A percentile compares a stretch with the other conserved stretches of the same genome.
Conservation (phyloP, 2,888 invertebrate genomes). For the Subacronicta megacephala region DNA sequence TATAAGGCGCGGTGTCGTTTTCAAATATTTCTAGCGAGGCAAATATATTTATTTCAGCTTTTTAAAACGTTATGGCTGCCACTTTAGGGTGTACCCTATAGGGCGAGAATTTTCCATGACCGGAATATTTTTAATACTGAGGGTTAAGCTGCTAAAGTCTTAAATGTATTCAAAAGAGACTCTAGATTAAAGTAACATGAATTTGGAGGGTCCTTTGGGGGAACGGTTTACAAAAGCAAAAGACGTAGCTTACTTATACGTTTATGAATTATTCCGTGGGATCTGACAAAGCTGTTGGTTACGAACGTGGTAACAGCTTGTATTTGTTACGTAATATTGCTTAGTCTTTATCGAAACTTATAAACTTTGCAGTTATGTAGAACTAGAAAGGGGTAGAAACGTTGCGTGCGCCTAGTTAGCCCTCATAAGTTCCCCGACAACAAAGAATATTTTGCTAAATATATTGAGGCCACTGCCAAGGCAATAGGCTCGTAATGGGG, state of each 20-base stretch:
- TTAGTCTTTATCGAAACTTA: conserved; percentile 59
- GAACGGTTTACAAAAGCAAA: conserved; percentile 27
- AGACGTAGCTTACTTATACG: conserved; percentile 10
- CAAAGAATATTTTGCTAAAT: conserved; percentile 70
- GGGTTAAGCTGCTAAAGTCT: conserved; percentile 53
- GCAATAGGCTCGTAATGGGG: conserved; percentile 62
- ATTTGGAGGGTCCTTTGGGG: conserved; percentile 20
- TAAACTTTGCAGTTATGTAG: conserved; percentile 65
- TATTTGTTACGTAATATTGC: conserved; percentile 69
- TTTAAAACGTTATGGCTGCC: conserved; percentile 62
- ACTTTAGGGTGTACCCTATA: conserved; percentile 60
- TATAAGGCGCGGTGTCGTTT: conserved; percentile 55
- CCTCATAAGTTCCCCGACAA: conserved; percentile 71
- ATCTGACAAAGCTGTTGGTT: conserved; percentile 22
- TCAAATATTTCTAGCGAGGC: conserved; percentile 56
- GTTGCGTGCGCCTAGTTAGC: conserved; percentile 73
- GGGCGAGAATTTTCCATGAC: conserved; percentile 54
- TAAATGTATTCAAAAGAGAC: conserved; percentile 48
- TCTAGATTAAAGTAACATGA: conserved; percentile 40
- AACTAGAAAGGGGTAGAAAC: conserved; percentile 66
- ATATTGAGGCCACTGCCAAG: conserved; percentile 66
- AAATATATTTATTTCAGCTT: conserved; percentile 66
- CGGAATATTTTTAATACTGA: conserved; percentile 57
- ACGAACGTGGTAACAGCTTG: conserved; percentile 60
- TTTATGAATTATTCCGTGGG: conserved; percentile 36